Evolutionary conservation across 2,797 vertebrate species (phyloP), one percentile per base, ranked within the genome.

Genomic region (Gallirallus australis): DNA sequence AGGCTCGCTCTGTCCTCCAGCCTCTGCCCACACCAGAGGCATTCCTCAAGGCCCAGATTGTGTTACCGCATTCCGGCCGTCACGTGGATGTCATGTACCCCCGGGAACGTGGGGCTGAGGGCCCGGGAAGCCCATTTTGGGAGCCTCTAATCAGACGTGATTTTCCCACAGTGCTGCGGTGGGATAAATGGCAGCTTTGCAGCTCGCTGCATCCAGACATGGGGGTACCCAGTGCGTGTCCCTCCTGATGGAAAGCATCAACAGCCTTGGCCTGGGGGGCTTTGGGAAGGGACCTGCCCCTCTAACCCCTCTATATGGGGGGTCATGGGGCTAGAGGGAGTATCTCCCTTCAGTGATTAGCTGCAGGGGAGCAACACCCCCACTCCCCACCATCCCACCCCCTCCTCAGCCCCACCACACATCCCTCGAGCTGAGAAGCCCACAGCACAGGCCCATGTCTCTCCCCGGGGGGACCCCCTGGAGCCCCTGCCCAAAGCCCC

Each of bases 131-230:
- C 40, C 50, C 17, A 23, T 33, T 60, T 48, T 19, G 40, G 60
- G 56, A 9, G 0, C 57, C 31, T 78, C 27, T 78, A 15, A 66
- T 54, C 77, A 3, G 1, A 31, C 0, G 1, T 9, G 73, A 40
- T 83, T 89, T 86, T 77, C 77, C 90, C 69, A 24, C 72, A 48
- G 48, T 15, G 86, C 63, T 85, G 6, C 6, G 0, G 59, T 19
- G 72, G 68, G 72, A 42, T 48, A 53, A 86, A 48, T 7, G 10
- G 52, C 0, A 0, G 70, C 60, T 94, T 60, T 39, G 68, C 45
- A 20, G 40, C 23, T 68, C 59, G 2, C 63, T 1, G 30, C 3
- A 2, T 54, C 66, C 0, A 0, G 48, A 7, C 0, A 0, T 3
- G 7, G 30, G 30, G 63, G 37, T 42, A 56, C 28, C 48, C 31